Evolutionary conservation across 2,797 vertebrate species (phyloP).

Genomic region (Chiroxiphia lanceolata): DNA sequence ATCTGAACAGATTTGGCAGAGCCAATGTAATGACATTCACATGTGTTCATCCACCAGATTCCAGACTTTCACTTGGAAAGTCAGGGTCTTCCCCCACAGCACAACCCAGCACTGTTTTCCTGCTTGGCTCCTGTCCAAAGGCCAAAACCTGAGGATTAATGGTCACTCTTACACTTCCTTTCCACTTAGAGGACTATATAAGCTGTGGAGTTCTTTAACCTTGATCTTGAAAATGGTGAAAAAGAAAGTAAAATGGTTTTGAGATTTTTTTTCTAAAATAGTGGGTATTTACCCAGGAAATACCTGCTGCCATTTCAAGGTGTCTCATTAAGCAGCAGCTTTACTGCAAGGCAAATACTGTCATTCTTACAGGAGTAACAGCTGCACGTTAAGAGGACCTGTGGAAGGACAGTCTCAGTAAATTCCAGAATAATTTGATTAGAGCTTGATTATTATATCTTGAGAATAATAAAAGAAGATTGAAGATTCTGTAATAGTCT

Average conservation of each 20-base stretch:
- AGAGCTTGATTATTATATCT: neutral
- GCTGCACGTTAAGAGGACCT: neutral
- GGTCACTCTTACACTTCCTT: neutral
- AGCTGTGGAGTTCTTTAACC: neutral
- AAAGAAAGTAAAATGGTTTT: neutral
- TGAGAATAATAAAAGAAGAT: neutral
- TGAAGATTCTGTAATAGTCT: neutral
- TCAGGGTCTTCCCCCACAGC: neutral
- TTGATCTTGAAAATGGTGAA: neutral
- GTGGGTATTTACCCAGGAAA: neutral
- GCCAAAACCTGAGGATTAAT: neutral
- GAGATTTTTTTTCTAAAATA: neutral
- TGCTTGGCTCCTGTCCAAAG: neutral
- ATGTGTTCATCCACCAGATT: neutral
- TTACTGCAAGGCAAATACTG: neutral
- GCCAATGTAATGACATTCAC: neutral
- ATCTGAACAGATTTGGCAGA: neutral
- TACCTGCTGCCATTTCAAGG: neutral
- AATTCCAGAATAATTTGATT: neutral
- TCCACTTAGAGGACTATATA: neutral
- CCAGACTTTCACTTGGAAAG: neutral
- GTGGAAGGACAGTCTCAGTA: neutral
- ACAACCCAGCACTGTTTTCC: neutral
- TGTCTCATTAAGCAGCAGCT: neutral
- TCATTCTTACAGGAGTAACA: neutral